Conservation (phyloP, 2,797 vertebrate genomes). For the Centropyge bicolor region DNA sequence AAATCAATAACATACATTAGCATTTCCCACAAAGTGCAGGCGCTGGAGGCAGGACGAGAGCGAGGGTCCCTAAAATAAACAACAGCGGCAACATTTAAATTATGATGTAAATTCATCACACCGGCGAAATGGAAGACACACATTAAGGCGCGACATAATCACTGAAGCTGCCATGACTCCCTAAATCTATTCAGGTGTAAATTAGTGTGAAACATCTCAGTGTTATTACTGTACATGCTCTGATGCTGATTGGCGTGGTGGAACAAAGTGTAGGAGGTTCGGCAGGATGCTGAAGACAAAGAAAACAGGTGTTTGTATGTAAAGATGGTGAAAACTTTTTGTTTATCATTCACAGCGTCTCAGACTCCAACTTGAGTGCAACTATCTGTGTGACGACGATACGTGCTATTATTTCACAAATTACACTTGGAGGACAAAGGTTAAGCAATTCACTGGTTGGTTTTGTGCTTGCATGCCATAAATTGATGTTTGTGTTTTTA, state of each 20-base stretch:
- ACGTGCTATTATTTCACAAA: not conserved
- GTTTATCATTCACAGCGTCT: not conserved
- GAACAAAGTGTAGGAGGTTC: slow-evolving; percentile 34
- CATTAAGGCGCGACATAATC: not conserved
- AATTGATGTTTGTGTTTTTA: not conserved
- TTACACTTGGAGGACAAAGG: not conserved
- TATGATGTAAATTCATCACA: slow-evolving; percentile 22
- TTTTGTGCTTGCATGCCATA: not conserved
- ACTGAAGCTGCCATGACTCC: slow-evolving; percentile 1
- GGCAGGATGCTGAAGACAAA: slow-evolving; percentile 7
- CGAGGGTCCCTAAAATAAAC: slow-evolving; percentile 28
- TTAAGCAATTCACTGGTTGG: not conserved
- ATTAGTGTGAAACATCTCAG: slow-evolving; percentile 65
- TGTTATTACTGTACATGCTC: slow-evolving; percentile 15
- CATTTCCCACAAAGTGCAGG: slow-evolving; percentile 41
- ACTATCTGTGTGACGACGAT: not conserved
- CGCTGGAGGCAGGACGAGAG: not conserved
- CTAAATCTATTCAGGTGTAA: slow-evolving; percentile 63
- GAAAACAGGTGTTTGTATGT: not conserved
- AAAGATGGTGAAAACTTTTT: not conserved
- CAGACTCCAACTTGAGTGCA: not conserved
- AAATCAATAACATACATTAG: slow-evolving; percentile 50
- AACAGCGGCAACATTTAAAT: slow-evolving; percentile 42
- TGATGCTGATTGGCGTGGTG: slow-evolving; percentile 24
- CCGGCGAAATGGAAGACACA: slow-evolving; percentile 8